Evolutionary conservation across 92 coral and sea anemone species (phyloP).

Genomic region (Paragorgia papillata): DNA sequence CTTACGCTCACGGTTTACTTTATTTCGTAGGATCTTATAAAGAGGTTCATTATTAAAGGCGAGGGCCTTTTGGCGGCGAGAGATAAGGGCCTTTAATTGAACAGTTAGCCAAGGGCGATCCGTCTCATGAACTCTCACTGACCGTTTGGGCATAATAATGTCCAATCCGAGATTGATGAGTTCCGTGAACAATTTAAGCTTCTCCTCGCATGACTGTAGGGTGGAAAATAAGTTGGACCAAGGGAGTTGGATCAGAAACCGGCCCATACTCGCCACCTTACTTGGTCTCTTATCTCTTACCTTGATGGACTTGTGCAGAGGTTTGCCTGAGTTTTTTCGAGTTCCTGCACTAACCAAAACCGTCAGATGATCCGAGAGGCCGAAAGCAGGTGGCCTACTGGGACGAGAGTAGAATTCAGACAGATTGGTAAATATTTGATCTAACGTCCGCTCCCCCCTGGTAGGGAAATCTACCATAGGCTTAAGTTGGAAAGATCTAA

Average conservation of each 20-base stretch:
- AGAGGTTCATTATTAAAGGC: slow-evolving; percentile 46
- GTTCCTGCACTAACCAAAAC: slow-evolving; percentile 12
- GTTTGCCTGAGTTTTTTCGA: slow-evolving; percentile 27
- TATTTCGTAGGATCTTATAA: slow-evolving; percentile 55
- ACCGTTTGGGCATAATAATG: slow-evolving; percentile 46
- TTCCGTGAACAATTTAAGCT: slow-evolving; percentile 55
- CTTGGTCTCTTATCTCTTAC: slow-evolving; percentile 67
- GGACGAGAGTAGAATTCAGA: too few species aligned
- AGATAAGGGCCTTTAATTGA: slow-evolving; percentile 57
- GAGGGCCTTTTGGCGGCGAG: slow-evolving; percentile 62
- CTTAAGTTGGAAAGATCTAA: too few species aligned
- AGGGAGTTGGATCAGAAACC: slow-evolving; percentile 24
- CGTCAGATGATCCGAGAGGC: too few species aligned
- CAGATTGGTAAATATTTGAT: too few species aligned
- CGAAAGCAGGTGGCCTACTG: too few species aligned
- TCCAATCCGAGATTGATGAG: slow-evolving; percentile 54
- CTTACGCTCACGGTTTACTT: slow-evolving; percentile 62
- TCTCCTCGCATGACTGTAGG: slow-evolving; percentile 56
- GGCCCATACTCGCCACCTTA: slow-evolving; percentile 59
- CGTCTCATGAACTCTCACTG: slow-evolving; percentile 54
- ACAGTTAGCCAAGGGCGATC: slow-evolving; percentile 67
- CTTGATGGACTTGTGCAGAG: slow-evolving; percentile 59
- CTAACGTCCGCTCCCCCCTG: too few species aligned
- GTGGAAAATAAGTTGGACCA: slow-evolving; percentile 41
- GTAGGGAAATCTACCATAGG: too few species aligned